phyloP scores from a whole-genome alignment of 1,140 invertebrate genomes.

The Drosophila eugracilis region DNA sequence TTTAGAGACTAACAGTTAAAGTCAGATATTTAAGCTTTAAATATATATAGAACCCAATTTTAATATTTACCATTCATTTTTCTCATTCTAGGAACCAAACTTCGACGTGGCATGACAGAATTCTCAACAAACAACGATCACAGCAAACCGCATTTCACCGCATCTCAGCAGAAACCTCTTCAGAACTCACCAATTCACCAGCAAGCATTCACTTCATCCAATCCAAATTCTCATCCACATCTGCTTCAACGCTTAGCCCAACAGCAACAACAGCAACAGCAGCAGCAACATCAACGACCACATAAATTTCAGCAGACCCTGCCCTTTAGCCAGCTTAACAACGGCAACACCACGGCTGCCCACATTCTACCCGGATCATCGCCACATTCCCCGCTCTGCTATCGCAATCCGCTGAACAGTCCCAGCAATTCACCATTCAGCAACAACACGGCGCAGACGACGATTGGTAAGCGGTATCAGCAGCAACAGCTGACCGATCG shows the following conservation, averaged over 20 bases:
- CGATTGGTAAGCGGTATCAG: constrained; percentile 69
- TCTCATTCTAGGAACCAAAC: constrained; percentile 74
- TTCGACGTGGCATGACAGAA: constrained; percentile 85
- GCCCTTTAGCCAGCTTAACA: constrained; percentile 59
- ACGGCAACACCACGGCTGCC: constrained; percentile 77
- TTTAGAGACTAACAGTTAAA: not conserved
- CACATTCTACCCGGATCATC: constrained; percentile 56
- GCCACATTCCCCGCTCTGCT: constrained; percentile 69
- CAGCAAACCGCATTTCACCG: constrained; percentile 74
- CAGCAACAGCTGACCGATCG: constrained; percentile 81
- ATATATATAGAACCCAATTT: not conserved
- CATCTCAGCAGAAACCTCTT: constrained; percentile 70
- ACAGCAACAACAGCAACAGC: constrained; percentile 50
- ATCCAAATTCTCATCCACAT: constrained; percentile 46
- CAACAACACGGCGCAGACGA: constrained; percentile 49
- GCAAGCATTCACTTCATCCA: constrained; percentile 30
- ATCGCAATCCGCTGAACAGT: constrained; percentile 77
- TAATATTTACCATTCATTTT: not conserved
- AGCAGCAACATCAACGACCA: constrained; percentile 45
- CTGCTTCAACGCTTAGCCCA: constrained; percentile 59
- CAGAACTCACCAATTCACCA: constrained; percentile 74
- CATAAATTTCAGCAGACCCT: constrained; percentile 37
- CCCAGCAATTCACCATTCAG: constrained; percentile 71
- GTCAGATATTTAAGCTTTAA: not conserved
- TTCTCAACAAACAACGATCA: constrained; percentile 82